Percentiles rank a stretch among this genome's conserved stretches.
Evolutionary conservation across 2,113 vertebrate species (phyloP).

Genomic region (Petaurus breviceps): DNA sequence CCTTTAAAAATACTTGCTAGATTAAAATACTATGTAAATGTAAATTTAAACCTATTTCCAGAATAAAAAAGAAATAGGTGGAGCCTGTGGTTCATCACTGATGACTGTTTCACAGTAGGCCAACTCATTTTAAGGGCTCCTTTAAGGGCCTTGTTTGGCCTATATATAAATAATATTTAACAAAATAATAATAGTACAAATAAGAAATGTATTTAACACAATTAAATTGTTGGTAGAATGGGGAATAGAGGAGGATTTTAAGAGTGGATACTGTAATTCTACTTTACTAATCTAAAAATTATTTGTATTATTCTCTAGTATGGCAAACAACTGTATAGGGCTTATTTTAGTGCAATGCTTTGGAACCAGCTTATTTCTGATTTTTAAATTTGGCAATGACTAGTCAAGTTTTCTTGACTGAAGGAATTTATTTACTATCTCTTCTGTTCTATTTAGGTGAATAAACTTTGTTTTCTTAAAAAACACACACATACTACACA

Average conservation of each 20-base stretch:
- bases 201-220: constrained; percentile 42
- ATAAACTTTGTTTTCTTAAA: constrained; percentile 23
- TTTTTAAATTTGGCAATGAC: constrained; percentile 44
- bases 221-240: not conserved
- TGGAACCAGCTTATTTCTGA: not conserved
- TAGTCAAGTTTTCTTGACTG: constrained; percentile 27
- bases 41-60: not conserved
- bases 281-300: not conserved
- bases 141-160: not conserved
- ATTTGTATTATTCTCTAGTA: not conserved
- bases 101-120: constrained; percentile 8
- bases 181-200: not conserved
- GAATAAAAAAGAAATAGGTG: not conserved
- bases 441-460: constrained; percentile 27
- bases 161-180: not conserved
- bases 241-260: not conserved
- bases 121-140: not conserved
- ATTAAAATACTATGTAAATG: not conserved
- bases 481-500: not conserved
- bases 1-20: not conserved
- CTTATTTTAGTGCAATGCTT: not conserved
- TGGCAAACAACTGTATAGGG: not conserved
- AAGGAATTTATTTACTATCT: not conserved
- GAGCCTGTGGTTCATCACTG: not conserved
- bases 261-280: constrained; percentile 17